These are phyloP conservation scores for Cercocebus atys DNA, from an alignment of 2,113 vertebrate species.

Conservation along the genomic window DNA sequence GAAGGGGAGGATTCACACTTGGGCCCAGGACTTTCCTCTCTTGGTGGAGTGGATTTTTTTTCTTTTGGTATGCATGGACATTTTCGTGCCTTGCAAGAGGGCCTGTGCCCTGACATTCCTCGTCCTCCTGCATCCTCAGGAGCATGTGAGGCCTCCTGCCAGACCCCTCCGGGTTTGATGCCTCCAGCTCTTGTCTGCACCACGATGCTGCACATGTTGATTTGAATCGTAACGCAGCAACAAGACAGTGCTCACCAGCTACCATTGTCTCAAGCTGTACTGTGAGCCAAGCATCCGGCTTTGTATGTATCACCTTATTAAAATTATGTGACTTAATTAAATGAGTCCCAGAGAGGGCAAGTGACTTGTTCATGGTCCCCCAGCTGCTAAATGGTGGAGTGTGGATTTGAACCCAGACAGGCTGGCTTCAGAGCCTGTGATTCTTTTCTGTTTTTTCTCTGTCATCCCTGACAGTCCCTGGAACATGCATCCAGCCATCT, in stretches of 20 bases:
- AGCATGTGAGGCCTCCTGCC: background rate
- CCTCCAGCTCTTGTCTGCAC: background rate
- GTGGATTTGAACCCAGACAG: background rate
- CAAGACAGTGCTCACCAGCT: background rate
- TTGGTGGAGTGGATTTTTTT: background rate
- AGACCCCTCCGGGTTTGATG: accelerated
- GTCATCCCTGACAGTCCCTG: accelerated
- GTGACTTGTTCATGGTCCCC: background rate
- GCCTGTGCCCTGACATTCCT: accelerated
- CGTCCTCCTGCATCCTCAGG: background rate
- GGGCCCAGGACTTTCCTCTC: background rate
- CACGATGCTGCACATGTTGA: background rate
- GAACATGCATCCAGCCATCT: background rate
- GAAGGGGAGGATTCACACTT: too few relatives aligned
- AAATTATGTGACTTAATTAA: background rate
- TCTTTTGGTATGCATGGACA: background rate
- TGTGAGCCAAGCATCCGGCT: background rate
- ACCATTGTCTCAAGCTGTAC: background rate
- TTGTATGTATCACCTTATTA: background rate
- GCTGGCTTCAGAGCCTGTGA: background rate
- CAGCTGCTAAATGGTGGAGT: background rate
- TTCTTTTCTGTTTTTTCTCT: background rate
- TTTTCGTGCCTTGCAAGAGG: background rate
- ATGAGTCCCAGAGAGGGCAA: background rate
- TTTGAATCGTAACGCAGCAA: background rate